phyloP scores from a whole-genome alignment of 1,140 invertebrate genomes.

The Drosophila rhopaloa region DNA sequence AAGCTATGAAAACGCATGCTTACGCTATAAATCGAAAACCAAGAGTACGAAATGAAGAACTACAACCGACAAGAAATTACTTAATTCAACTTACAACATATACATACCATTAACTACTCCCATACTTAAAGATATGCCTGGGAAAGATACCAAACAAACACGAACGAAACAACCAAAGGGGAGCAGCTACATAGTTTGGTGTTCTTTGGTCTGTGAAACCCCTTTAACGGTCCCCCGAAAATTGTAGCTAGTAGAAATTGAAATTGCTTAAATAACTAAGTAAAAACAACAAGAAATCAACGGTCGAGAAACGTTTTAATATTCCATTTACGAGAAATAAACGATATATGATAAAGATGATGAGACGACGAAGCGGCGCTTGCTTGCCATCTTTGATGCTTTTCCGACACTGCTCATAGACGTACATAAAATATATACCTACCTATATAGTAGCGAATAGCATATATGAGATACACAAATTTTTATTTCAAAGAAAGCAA shows the following conservation, averaged over 20 bases:
- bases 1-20: conserved; percentile 18
- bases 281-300: conserved; percentile 44
- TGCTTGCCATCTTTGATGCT: conserved; percentile 75
- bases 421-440: conserved; percentile 50
- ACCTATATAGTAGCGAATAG: conserved; percentile 50
- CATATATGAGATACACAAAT: conserved; percentile 40
- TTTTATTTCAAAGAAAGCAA: conserved; percentile 48
- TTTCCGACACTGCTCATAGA: conserved; percentile 75
- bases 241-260: conserved; percentile 80
- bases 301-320: conserved; percentile 65
- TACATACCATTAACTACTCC: conserved; percentile 31
- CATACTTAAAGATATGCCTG: conserved; percentile 19
- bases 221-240: conserved; percentile 32
- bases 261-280: conserved; percentile 73
- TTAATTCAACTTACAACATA: conserved; percentile 49
- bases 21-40: conserved; percentile 14
- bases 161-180: conserved; percentile 5
- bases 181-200: conserved; percentile 7
- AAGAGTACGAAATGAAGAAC: conserved; percentile 6
- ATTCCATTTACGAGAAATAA: conserved; percentile 65
- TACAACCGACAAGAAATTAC: conserved; percentile 39
- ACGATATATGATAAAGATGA: conserved; percentile 35
- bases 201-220: conserved; percentile 6
- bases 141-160: conserved; percentile 6
- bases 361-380: conserved; percentile 31